Evolutionary conservation across 2,888 invertebrate species (phyloP).

Genomic region (Pelosia muscerda): DNA sequence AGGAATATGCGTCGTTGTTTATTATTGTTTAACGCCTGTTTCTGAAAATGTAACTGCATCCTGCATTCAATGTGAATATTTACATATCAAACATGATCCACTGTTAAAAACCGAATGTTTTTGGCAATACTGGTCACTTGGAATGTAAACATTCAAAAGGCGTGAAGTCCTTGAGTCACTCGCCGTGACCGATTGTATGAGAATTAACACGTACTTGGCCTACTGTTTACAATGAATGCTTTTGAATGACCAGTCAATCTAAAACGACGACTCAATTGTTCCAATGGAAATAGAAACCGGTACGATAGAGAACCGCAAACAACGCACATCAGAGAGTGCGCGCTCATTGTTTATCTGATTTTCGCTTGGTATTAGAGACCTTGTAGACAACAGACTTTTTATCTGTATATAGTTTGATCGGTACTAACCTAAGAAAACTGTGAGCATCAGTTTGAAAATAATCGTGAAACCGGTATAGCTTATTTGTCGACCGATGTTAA

Average conservation of each 20-base stretch:
- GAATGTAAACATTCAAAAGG: constrained; percentile 75
- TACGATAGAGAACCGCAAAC: neutral
- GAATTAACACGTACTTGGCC: constrained; percentile 68
- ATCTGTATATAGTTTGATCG: too few species aligned
- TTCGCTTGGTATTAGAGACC: neutral
- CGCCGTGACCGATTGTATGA: constrained; percentile 71
- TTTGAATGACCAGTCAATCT: constrained; percentile 46
- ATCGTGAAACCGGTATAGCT: too few species aligned
- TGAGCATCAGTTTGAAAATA: too few species aligned
- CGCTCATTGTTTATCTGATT: neutral
- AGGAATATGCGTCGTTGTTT: neutral
- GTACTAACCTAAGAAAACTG: too few species aligned
- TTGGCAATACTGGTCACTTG: constrained; percentile 55
- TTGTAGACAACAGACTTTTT: too few species aligned
- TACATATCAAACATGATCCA: constrained; percentile 16
- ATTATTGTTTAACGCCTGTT: neutral
- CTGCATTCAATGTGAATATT: constrained; percentile 6
- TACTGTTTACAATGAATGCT: constrained; percentile 59
- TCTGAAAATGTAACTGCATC: neutral
- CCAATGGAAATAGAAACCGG: constrained; percentile 11
- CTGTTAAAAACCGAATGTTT: constrained; percentile 57
- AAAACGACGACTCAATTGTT: constrained; percentile 34
- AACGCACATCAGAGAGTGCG: neutral
- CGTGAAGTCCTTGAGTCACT: constrained; percentile 71
- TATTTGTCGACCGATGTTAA: too few species aligned